These are phyloP conservation scores for Labeo rohita DNA, from an alignment of 2,113 vertebrate genomes.

Conservation along the genomic window DNA sequence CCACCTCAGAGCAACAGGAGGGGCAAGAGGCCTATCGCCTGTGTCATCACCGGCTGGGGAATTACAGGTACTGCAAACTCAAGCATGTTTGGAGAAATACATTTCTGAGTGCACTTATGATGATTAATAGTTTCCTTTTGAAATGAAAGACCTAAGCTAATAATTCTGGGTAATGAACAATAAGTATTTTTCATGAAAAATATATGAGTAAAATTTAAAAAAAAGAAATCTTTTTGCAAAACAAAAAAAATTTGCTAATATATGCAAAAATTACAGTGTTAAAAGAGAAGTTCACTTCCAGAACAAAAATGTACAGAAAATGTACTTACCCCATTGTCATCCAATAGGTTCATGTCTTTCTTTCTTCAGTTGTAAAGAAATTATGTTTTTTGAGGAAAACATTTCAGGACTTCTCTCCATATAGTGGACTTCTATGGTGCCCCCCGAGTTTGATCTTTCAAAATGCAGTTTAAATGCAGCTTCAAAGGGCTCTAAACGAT, in stretches of 20 bases:
- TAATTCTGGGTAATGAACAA: neutral
- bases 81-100: neutral
- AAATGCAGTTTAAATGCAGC: too few species aligned
- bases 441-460: too few species aligned
- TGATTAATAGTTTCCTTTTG: neutral
- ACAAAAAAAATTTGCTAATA: neutral
- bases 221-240: neutral
- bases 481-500: too few species aligned
- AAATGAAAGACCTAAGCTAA: neutral
- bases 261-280: neutral
- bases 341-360: too few species aligned
- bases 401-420: too few species aligned
- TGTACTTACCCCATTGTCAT: too few species aligned
- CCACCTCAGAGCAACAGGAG: slow-evolving; percentile 63
- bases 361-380: too few species aligned
- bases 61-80: slow-evolving; percentile 80
- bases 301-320: too few species aligned
- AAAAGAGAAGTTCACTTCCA: neutral
- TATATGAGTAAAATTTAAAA: neutral
- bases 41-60: slow-evolving; percentile 88
- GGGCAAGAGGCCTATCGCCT: slow-evolving; percentile 72
- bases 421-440: too few species aligned
- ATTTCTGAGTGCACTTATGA: neutral
- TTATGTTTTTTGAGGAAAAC: too few species aligned
- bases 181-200: neutral